These are phyloP conservation scores for Formica exsecta DNA, from an alignment of 1,140 invertebrate genomes.

Conservation along the genomic window DNA sequence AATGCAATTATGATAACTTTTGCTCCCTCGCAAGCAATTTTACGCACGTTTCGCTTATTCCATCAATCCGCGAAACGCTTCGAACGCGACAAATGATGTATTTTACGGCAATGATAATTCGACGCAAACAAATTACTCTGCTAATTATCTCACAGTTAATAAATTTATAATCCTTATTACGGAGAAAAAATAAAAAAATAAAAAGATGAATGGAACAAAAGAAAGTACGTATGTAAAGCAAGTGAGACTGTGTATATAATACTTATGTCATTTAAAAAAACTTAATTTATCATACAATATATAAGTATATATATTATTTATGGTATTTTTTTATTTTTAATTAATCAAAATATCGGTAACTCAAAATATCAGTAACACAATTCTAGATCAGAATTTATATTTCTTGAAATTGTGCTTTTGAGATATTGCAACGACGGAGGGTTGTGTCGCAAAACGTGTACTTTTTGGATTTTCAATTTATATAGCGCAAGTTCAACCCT, in stretches of 20 bases:
- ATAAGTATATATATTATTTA: not conserved
- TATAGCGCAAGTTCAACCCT: constrained; percentile 44
- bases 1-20: constrained; percentile 54
- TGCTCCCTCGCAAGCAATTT: constrained; percentile 11
- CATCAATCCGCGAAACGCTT: not conserved
- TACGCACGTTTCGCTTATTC: constrained; percentile 1
- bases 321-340: not conserved
- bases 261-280: not conserved
- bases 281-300: not conserved
- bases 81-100: not conserved
- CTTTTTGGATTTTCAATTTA: not conserved
- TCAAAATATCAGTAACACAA: not conserved
- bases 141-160: not conserved
- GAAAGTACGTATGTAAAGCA: not conserved
- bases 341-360: not conserved
- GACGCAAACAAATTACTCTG: not conserved
- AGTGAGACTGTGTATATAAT: not conserved
- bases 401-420: not conserved
- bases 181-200: not conserved
- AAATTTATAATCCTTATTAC: not conserved
- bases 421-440: not conserved
- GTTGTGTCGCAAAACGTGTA: not conserved
- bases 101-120: not conserved
- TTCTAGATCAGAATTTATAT: not conserved
- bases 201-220: not conserved